Conservation (phyloP, 2,888 invertebrate species). For the Apotomis betuletana region DNA sequence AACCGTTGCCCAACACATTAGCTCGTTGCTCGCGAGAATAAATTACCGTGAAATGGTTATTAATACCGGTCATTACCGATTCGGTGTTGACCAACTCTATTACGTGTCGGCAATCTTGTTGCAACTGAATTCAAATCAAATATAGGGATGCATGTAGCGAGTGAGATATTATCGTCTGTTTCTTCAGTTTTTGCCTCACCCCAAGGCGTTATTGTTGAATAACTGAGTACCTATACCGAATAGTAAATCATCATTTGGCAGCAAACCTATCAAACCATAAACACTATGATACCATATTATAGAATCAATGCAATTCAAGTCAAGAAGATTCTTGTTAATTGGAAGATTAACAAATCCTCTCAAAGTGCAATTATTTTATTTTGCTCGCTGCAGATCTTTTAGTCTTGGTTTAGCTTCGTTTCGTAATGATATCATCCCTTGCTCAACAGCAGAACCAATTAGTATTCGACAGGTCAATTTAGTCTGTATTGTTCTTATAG, state of each 20-base stretch:
- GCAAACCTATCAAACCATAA: too few relatives aligned
- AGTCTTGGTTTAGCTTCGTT: neutral
- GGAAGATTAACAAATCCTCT: slow-evolving; percentile 16
- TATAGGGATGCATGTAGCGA: slow-evolving; percentile 5
- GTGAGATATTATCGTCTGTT: too few relatives aligned
- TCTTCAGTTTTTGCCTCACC: too few relatives aligned
- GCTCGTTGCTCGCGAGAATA: slow-evolving; percentile 34
- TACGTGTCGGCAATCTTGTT: slow-evolving; percentile 46
- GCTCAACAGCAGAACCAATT: slow-evolving; percentile 22
- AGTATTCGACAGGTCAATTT: slow-evolving; percentile 10
- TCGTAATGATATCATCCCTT: slow-evolving; percentile 17
- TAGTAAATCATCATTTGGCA: too few relatives aligned
- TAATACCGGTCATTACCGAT: slow-evolving; percentile 40
- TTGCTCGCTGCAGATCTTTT: slow-evolving; percentile 4
- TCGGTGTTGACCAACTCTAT: slow-evolving; percentile 52
- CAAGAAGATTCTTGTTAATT: neutral
- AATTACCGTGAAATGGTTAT: slow-evolving; percentile 41
- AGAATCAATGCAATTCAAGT: too few relatives aligned
- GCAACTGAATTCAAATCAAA: slow-evolving; percentile 3
- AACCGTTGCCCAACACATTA: slow-evolving; percentile 32
- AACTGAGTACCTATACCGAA: too few relatives aligned
- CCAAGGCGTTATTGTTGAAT: too few relatives aligned
- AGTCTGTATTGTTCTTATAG: neutral
- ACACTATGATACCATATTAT: too few relatives aligned
- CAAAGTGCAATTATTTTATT: slow-evolving; percentile 14